A percentile compares a stretch with the other conserved stretches of the same genome.
Conservation (phyloP, 2,888 invertebrate species). For the Stramonita haemastoma region DNA sequence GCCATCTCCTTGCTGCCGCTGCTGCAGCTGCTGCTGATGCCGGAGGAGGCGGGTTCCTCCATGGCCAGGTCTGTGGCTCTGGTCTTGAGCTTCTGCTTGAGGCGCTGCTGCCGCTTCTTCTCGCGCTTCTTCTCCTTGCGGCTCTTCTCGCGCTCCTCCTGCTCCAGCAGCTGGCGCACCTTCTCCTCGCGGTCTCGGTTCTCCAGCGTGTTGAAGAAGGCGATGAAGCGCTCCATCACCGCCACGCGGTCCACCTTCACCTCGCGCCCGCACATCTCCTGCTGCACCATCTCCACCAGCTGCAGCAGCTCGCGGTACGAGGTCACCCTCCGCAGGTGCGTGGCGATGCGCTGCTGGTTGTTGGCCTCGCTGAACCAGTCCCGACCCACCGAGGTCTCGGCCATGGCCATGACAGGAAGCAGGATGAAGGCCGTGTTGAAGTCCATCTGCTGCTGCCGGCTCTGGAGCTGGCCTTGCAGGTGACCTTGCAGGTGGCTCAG, state of each 20-base stretch:
- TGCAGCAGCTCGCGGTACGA: conserved; percentile 20
- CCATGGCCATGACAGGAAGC: conserved; percentile 61
- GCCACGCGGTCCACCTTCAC: conserved; percentile 31
- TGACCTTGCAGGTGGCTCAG: conserved; percentile 26
- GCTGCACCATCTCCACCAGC: conserved; percentile 31
- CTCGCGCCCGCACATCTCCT: conserved; percentile 30
- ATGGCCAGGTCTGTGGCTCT: not conserved
- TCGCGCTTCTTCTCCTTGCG: conserved; percentile 60
- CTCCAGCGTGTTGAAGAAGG: conserved; percentile 34
- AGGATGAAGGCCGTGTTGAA: conserved; percentile 52
- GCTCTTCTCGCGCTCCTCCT: conserved; percentile 60
- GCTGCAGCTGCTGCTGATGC: not conserved
- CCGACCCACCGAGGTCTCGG: conserved; percentile 57
- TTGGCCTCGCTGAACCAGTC: conserved; percentile 60
- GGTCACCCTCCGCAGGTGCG: conserved; percentile 16
- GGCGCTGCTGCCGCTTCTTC: conserved; percentile 57
- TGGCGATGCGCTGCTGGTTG: conserved; percentile 34
- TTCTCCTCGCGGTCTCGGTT: conserved; percentile 33
- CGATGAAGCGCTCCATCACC: conserved; percentile 32
- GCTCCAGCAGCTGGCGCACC: conserved; percentile 54
- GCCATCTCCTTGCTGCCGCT: not conserved
- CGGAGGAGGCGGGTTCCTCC: conserved; percentile 12
- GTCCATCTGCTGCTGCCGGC: conserved; percentile 23
- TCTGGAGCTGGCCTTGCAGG: conserved; percentile 27
- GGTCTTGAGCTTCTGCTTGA: conserved; percentile 46